These are phyloP conservation scores for Gasteruption jaculator DNA, from an alignment of 2,888 invertebrate genomes.

Conservation along the genomic window DNA sequence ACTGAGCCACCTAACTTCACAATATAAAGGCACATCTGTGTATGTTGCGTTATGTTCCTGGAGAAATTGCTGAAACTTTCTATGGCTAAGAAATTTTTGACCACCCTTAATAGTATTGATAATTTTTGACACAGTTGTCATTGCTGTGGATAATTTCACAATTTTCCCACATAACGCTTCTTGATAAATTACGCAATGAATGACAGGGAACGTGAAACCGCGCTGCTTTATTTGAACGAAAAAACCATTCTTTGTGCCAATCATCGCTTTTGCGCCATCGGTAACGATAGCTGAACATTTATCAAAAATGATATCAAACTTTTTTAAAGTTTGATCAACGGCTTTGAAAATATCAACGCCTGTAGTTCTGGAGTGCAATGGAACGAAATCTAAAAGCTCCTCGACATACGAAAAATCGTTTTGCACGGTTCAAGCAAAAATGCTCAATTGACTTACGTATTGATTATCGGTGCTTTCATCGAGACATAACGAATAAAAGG, in stretches of 20 bases:
- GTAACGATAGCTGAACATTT: constrained; percentile 10
- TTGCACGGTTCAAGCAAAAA: constrained; percentile 9
- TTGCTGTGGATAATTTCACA: background rate
- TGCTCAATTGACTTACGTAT: constrained; percentile 11
- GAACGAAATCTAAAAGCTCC: constrained; percentile 1
- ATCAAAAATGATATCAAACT: constrained; percentile 1
- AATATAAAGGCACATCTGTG: constrained; percentile 6
- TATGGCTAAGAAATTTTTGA: constrained; percentile 2
- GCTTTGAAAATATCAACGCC: no score
- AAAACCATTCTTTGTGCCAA: constrained; percentile 4
- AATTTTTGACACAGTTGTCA: constrained; percentile 6
- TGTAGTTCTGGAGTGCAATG: no score
- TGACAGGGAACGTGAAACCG: no score
- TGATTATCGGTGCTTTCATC: constrained; percentile 10
- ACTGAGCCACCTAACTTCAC: constrained; percentile 11
- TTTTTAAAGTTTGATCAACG: no score
- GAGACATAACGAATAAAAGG: constrained; percentile 9
- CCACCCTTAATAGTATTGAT: constrained; percentile 13
- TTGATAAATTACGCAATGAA: constrained; percentile 14
- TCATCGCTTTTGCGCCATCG: constrained; percentile 14
- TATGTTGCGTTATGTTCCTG: constrained; percentile 11
- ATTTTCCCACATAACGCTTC: constrained; percentile 11
- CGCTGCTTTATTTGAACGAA: constrained; percentile 7
- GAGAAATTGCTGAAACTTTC: constrained; percentile 8
- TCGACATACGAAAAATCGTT: constrained; percentile 6